A percentile compares a stretch with the other conserved stretches of the same genome.
Evolutionary conservation across 2,113 vertebrate species (phyloP).

Genomic region (Saccopteryx bilineata): DNA sequence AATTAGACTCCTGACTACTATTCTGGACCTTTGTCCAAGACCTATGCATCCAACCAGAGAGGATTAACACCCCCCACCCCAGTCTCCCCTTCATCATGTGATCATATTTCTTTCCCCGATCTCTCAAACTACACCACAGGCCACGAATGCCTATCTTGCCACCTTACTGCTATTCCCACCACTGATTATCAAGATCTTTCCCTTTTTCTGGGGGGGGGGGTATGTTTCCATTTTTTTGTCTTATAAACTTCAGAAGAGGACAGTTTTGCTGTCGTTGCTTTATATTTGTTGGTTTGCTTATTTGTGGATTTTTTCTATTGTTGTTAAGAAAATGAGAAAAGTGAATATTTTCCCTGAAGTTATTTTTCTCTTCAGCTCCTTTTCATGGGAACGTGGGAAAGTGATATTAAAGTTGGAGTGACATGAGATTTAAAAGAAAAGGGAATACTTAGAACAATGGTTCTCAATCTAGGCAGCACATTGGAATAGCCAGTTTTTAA

Average conservation of each 20-base stretch:
- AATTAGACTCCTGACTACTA: neutral
- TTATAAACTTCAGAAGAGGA: neutral
- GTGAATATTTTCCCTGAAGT: neutral
- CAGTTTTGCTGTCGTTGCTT: neutral
- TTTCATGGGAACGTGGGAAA: neutral
- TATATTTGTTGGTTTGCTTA: neutral
- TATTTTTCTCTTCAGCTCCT: neutral
- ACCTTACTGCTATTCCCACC: neutral
- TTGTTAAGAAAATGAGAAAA: conserved; percentile 4
- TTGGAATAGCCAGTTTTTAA: neutral
- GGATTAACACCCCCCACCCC: neutral
- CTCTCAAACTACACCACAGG: neutral
- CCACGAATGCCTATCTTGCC: neutral
- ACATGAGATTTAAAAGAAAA: neutral
- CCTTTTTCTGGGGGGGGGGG: too few relatives aligned
- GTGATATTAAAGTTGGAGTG: neutral
- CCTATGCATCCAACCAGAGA: neutral
- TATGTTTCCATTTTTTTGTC: neutral
- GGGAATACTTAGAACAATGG: neutral
- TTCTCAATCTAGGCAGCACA: neutral
- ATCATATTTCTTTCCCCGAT: neutral
- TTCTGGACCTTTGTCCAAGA: neutral
- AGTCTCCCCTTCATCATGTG: neutral
- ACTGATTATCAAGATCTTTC: neutral
- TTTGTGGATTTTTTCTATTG: neutral